Evolutionary conservation across 2,797 vertebrate genomes (phyloP).

Genomic region (Hippocampus kuda): DNA sequence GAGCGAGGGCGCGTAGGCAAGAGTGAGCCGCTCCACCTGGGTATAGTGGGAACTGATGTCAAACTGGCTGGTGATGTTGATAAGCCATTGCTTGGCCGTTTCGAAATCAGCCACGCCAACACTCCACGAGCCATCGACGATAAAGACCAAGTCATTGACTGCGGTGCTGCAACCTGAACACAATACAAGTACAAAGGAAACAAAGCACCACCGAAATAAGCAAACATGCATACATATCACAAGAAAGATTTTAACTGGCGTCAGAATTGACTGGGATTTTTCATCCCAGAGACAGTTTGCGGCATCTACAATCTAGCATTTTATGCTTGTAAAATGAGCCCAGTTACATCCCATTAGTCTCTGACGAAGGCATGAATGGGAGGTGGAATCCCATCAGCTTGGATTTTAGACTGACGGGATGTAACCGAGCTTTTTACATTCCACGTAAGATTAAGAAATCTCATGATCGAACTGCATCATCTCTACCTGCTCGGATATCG

Average conservation of each 20-base stretch:
- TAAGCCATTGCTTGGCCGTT: slow-evolving; percentile 71
- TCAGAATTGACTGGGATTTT: too few relatives aligned
- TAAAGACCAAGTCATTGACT: slow-evolving; percentile 73
- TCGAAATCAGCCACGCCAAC: slow-evolving; percentile 70
- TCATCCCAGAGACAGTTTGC: too few relatives aligned
- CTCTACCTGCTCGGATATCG: slow-evolving; percentile 59
- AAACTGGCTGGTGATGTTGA: slow-evolving; percentile 73
- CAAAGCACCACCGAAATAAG: background rate
- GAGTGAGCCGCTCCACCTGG: slow-evolving; percentile 43
- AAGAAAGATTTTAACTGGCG: too few relatives aligned
- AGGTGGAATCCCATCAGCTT: too few relatives aligned
- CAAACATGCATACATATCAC: background rate
- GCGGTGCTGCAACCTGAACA: slow-evolving; percentile 71
- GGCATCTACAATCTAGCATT: too few relatives aligned
- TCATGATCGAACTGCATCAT: background rate
- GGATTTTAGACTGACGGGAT: too few relatives aligned
- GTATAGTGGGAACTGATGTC: slow-evolving; percentile 68
- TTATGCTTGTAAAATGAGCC: too few relatives aligned
- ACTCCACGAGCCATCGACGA: slow-evolving; percentile 76
- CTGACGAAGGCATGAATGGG: too few relatives aligned
- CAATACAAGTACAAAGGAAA: background rate
- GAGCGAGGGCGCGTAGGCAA: too few relatives aligned
- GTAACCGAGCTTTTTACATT: too few relatives aligned
- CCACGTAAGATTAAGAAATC: background rate
- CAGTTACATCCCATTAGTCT: too few relatives aligned